Evolutionary conservation across 2,113 vertebrate genomes (phyloP), one percentile per base, ranked within the genome.

Genomic region (Calyptommatus sinebrachiatus): DNA sequence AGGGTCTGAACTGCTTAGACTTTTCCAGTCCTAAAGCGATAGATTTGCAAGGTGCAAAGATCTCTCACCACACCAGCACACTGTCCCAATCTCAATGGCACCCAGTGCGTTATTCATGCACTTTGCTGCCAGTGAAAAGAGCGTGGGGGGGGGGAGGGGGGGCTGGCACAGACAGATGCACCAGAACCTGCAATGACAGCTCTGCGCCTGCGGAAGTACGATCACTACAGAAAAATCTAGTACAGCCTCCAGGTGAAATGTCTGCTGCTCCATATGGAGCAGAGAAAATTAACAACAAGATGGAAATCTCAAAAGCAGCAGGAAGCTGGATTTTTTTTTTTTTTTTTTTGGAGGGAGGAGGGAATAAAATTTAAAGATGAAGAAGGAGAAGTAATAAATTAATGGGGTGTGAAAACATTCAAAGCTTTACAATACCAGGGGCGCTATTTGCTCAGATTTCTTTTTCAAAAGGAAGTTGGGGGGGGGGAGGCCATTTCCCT

Each of bases 231-330:
- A 95, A 95, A 95, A 96, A 96, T 96, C 97, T 96, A 97, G 96
- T 97, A 96, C 96, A 97, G 98, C 98, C 98, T 95, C 95, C 98
- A 99, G 98, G 98, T 99, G 97, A 99, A 99, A 98, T 98, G 97
- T 99, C 97, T 99, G 98, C 93, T 97, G 97, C 96, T 97, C 97
- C 98, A 99, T 99, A 99, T 99, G 98, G 98, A 98, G 97, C 96
- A 93, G 95, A 97, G 97, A 98, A 99, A 99, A 99, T 99, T 99
- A 99, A 99, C 97, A 99, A 97, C 96, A 96, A 98, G 97, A 97
- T 97, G 97, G 97, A 97, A 98, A 99, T 98, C 97, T 96, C 97
- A 95, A 91, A 93, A 96, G 94, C 98, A 97, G 98, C 96, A 75
- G 97, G 98, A 96, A 96, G 97, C 86, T 96, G 82, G 94, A 93